These are phyloP conservation scores for Lineus longissimus DNA, from an alignment of 1,140 invertebrate species.

Conservation along the genomic window DNA sequence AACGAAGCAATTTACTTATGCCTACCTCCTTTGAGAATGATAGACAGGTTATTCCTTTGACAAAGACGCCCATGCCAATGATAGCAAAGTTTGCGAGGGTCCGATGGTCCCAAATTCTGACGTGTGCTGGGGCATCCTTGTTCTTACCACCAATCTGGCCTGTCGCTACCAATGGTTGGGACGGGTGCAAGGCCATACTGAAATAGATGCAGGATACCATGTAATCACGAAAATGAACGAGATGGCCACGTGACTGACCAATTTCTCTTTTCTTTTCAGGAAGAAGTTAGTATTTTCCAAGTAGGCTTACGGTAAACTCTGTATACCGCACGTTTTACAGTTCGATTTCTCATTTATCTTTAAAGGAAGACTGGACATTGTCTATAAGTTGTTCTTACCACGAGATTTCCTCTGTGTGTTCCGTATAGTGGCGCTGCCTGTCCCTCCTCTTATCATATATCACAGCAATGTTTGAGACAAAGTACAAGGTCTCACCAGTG, in stretches of 20 bases:
- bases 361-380: too few species aligned
- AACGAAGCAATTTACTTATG: too few species aligned
- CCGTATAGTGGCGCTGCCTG: conserved; percentile 83
- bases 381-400: conserved; percentile 29
- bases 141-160: conserved; percentile 74
- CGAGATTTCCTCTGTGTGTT: conserved; percentile 83
- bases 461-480: conserved; percentile 83
- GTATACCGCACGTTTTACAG: too few species aligned
- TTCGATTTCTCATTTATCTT: too few species aligned
- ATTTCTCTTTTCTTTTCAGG: too few species aligned
- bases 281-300: too few species aligned
- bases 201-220: conserved; percentile 31
- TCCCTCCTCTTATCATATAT: conserved; percentile 86
- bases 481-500: conserved; percentile 89
- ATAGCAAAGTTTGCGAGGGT: conserved; percentile 77
- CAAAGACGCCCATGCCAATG: conserved; percentile 73
- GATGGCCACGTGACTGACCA: too few species aligned
- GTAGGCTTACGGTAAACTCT: too few species aligned
- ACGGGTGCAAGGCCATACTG: conserved; percentile 84
- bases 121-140: conserved; percentile 61
- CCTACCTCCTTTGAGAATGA: too few species aligned
- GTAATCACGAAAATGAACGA: not conserved
- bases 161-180: conserved; percentile 81
- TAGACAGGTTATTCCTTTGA: conserved; percentile 72
- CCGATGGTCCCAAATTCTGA: conserved; percentile 87